Evolutionary conservation across 2,888 invertebrate genomes (phyloP).

Genomic region (Tryphoninae sp.): DNA sequence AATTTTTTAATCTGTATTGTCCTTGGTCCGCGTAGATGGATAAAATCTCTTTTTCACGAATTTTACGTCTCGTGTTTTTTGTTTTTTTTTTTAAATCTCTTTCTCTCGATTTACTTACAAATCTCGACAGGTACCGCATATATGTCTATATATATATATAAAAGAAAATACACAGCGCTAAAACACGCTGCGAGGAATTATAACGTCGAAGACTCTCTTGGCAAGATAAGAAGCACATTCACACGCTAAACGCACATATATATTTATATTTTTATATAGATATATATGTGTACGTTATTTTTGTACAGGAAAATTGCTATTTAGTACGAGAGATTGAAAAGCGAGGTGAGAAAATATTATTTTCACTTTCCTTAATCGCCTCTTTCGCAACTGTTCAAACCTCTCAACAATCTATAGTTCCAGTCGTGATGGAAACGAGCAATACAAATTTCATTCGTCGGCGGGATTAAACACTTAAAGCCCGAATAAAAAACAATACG

Average conservation of each 20-base stretch:
- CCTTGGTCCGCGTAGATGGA: slow-evolving; percentile 62
- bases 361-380: too few relatives aligned
- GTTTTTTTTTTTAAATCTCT: slow-evolving; percentile 17
- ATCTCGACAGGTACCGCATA: background rate
- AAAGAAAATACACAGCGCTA: slow-evolving; percentile 58
- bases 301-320: slow-evolving; percentile 50
- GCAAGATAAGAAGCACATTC: slow-evolving; percentile 40
- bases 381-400: too few relatives aligned
- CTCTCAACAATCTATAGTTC: too few relatives aligned
- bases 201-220: slow-evolving; percentile 49
- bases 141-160: background rate
- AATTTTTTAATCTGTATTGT: slow-evolving; percentile 59
- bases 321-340: background rate
- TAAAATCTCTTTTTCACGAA: slow-evolving; percentile 24
- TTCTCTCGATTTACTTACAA: slow-evolving; percentile 22
- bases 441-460: too few relatives aligned
- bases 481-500: too few relatives aligned
- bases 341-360: background rate
- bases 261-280: background rate
- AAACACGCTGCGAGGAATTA: slow-evolving; percentile 57
- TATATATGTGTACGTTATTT: background rate
- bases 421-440: too few relatives aligned
- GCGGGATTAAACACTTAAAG: too few relatives aligned
- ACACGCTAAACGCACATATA: slow-evolving; percentile 24
- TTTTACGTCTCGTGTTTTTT: slow-evolving; percentile 29